phyloP scores from a whole-genome alignment of 30 jellyfish, hydroid and myxozoan genomes.

The Chrysaora quinquecirrha region DNA sequence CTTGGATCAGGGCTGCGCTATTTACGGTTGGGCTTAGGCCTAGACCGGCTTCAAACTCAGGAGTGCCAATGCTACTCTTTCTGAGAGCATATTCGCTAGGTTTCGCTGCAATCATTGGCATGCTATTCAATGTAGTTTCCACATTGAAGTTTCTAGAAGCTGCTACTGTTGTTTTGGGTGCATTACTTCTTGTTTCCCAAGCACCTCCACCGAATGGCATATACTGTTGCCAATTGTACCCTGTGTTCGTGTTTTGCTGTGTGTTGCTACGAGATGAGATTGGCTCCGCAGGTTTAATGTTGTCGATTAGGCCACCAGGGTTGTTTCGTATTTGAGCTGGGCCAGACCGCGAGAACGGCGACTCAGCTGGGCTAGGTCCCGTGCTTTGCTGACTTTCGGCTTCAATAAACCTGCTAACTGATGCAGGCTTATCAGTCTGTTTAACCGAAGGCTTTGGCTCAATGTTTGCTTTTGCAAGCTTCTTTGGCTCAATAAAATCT shows the following conservation, averaged over 20 bases:
- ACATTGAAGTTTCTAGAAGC: not conserved
- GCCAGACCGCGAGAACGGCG: conserved; percentile 40
- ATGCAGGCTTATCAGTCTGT: not conserved
- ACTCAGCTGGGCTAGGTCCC: conserved; percentile 39
- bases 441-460: conserved; percentile 55
- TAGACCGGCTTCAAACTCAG: not conserved
- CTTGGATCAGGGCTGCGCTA: not conserved
- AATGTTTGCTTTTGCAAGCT: conserved; percentile 34
- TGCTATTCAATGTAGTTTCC: no score
- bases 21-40: not conserved
- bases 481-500: conserved; percentile 4
- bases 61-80: not conserved
- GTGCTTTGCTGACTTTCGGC: conserved; percentile 19
- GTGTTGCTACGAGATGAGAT: conserved; percentile 34
- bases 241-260: conserved; percentile 16
- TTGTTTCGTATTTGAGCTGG: conserved; percentile 28
- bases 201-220: conserved; percentile 64
- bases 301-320: not conserved
- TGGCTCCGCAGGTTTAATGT: conserved; percentile 9
- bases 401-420: not conserved
- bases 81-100: no score
- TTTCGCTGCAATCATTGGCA: no score
- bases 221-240: conserved; percentile 87
- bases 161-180: conserved; percentile 33
- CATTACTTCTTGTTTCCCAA: conserved; percentile 42